Evolutionary conservation across 2,113 vertebrate genomes (phyloP).

Genomic region (Gobius niger): DNA sequence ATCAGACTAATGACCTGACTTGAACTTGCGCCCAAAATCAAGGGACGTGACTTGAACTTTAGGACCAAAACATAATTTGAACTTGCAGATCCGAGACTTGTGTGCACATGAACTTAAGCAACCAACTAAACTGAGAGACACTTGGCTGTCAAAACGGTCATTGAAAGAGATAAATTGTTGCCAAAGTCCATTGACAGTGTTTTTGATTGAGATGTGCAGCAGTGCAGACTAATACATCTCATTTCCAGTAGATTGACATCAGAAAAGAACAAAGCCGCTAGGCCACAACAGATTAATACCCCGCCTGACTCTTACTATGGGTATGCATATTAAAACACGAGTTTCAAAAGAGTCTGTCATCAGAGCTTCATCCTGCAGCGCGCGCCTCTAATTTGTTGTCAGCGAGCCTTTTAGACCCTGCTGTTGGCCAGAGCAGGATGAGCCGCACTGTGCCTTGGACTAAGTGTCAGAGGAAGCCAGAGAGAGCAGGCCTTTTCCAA

Average conservation of each 20-base stretch:
- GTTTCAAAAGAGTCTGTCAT: slow-evolving; percentile 51
- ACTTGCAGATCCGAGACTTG: too few species aligned
- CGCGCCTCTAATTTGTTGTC: slow-evolving; percentile 54
- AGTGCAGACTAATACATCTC: slow-evolving; percentile 51
- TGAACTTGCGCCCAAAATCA: too few species aligned
- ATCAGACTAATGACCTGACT: too few species aligned
- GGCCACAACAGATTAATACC: slow-evolving; percentile 58
- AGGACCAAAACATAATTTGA: too few species aligned
- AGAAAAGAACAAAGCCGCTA: slow-evolving; percentile 46
- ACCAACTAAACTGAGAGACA: neutral
- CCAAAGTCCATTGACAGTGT: slow-evolving; percentile 32
- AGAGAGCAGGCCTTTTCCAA: slow-evolving; percentile 52
- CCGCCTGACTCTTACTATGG: slow-evolving; percentile 21
- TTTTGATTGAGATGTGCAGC: slow-evolving; percentile 43
- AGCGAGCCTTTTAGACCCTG: slow-evolving; percentile 44
- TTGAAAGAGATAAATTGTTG: slow-evolving; percentile 25
- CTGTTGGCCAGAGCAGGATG: slow-evolving; percentile 45
- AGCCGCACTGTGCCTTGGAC: slow-evolving; percentile 37
- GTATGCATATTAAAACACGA: slow-evolving; percentile 59
- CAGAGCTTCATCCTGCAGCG: slow-evolving; percentile 30
- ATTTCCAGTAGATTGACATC: slow-evolving; percentile 46
- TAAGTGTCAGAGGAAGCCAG: slow-evolving; percentile 53
- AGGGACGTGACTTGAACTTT: too few species aligned
- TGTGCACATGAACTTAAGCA: neutral
- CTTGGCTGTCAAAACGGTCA: neutral